phyloP scores from a whole-genome alignment of 2,888 invertebrate species.

The Philopedon plagiatum region DNA sequence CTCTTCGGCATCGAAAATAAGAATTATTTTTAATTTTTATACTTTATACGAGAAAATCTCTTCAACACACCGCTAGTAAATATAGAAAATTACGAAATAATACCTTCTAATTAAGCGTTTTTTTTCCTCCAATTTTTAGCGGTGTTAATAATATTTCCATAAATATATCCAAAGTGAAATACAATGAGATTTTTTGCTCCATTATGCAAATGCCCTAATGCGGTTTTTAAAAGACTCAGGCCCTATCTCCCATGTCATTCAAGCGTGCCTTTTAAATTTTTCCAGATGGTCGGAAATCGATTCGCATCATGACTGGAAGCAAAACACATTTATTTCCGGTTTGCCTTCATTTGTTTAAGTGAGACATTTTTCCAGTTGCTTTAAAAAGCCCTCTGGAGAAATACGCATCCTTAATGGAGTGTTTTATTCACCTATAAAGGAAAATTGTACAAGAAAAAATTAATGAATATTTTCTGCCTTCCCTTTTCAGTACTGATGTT shows the following conservation, averaged over 20 bases:
- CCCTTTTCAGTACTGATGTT: too few relatives aligned
- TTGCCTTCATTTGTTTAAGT: conserved; percentile 40
- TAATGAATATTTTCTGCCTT: too few relatives aligned
- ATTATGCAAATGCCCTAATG: conserved; percentile 28
- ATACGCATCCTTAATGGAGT: not conserved
- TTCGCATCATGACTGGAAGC: conserved; percentile 31
- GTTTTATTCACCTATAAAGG: not conserved
- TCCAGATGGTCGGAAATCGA: conserved; percentile 26
- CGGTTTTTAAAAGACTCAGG: conserved; percentile 12
- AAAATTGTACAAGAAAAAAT: too few relatives aligned
- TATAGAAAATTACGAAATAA: too few relatives aligned
- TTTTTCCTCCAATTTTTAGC: too few relatives aligned
- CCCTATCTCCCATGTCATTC: conserved; percentile 28
- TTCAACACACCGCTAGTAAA: too few relatives aligned
- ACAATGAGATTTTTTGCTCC: conserved; percentile 11
- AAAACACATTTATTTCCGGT: conserved; percentile 47
- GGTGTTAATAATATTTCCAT: not conserved
- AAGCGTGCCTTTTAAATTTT: conserved; percentile 22
- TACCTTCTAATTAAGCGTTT: too few relatives aligned
- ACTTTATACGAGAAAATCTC: too few relatives aligned
- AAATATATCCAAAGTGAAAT: not conserved
- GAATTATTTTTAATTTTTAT: too few relatives aligned
- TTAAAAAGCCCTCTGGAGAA: not conserved
- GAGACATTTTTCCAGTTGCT: conserved; percentile 20
- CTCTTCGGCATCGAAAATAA: too few relatives aligned